Conservation (phyloP, 2,888 invertebrate genomes). For the Trichacis sp. region DNA sequence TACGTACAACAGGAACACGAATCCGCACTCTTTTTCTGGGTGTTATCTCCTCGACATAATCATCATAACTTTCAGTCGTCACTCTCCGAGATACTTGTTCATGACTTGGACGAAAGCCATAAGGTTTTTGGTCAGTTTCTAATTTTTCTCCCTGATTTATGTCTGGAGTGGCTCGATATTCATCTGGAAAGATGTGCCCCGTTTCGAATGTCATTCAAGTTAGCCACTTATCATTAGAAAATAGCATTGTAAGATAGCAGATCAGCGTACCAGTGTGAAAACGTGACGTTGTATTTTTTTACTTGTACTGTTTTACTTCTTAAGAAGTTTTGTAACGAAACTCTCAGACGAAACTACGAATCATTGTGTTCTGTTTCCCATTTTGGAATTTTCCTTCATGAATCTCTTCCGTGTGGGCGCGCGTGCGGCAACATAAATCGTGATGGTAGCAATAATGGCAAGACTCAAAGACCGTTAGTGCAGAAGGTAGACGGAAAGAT, state of each 20-base stretch:
- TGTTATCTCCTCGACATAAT: conserved; percentile 37
- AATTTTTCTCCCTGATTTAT: conserved; percentile 16
- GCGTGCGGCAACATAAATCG: conserved; percentile 61
- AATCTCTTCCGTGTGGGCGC: conserved; percentile 64
- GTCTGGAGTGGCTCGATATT: conserved; percentile 24
- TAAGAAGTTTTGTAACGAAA: conserved; percentile 19
- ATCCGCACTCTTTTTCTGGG: conserved; percentile 63
- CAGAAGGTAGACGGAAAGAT: conserved; percentile 29
- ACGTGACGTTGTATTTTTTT: conserved; percentile 31
- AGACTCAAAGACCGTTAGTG: conserved; percentile 49
- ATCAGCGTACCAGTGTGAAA: conserved; percentile 30
- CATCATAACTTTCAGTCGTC: conserved; percentile 21
- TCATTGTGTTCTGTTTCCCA: conserved; percentile 34
- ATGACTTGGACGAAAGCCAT: conserved; percentile 6
- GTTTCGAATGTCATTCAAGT: conserved; percentile 26
- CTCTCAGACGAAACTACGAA: conserved; percentile 15
- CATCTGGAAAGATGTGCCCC: conserved; percentile 39
- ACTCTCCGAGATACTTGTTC: conserved; percentile 9
- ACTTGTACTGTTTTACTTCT: conserved; percentile 7
- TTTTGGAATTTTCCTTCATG: conserved; percentile 43
- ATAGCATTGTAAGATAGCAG: conserved; percentile 21
- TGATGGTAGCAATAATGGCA: conserved; percentile 47
- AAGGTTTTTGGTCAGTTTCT: conserved; percentile 19
- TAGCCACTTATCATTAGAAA: conserved; percentile 26
- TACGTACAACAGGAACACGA: conserved; percentile 62